Evolutionary conservation across 35 echinoderm and acorn worm genomes (phyloP).

Genomic region (Lytechinus pictus): DNA sequence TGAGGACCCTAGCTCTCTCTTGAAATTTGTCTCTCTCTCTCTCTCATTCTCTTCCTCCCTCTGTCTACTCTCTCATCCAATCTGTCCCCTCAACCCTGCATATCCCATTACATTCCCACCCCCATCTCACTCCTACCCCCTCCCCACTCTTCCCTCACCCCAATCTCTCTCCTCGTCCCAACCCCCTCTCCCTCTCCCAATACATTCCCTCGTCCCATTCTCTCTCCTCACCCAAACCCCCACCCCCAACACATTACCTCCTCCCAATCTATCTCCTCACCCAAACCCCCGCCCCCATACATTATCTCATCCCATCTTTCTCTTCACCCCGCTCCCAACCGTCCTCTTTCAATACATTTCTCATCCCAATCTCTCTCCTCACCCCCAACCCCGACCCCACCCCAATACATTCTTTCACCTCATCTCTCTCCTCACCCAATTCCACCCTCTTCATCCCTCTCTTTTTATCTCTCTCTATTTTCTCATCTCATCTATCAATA

Average conservation of each 20-base stretch:
- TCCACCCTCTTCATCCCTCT: not conserved
- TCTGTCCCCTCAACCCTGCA: too few relatives aligned
- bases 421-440: not conserved
- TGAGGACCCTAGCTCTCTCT: too few relatives aligned
- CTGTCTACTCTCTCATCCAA: too few relatives aligned
- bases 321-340: not conserved
- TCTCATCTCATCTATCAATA: not conserved
- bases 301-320: not conserved
- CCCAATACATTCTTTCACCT: not conserved
- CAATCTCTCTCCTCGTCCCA: not conserved
- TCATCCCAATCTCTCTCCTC: not conserved
- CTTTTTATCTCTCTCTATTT: not conserved
- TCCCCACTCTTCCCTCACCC: too few relatives aligned
- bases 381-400: too few relatives aligned
- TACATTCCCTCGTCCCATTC: not conserved
- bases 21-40: too few relatives aligned
- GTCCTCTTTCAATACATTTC: not conserved
- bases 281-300: not conserved
- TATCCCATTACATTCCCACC: too few relatives aligned
- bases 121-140: too few relatives aligned
- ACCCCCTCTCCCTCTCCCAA: too few relatives aligned
- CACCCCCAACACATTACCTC: not conserved
- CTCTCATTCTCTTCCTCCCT: too few relatives aligned
- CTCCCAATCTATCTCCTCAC: not conserved
- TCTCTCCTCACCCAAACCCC: not conserved